These are phyloP conservation scores for Gila robusta DNA, from an alignment of 2,797 vertebrate genomes.

Conservation along the genomic window DNA sequence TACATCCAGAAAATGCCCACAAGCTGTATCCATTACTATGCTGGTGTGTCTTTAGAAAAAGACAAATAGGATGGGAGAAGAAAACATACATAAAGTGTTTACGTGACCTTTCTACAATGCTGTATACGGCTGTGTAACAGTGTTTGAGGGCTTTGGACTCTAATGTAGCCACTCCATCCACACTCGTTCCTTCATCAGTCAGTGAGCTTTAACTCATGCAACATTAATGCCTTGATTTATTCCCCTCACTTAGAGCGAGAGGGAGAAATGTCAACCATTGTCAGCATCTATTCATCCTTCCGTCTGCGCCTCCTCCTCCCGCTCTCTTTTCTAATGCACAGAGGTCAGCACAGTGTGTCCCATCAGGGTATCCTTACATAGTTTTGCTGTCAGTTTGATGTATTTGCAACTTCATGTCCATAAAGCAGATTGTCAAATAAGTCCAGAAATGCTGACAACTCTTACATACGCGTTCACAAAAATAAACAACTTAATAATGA, in stretches of 20 bases:
- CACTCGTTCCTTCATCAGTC: slow-evolving; percentile 42
- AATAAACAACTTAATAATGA: neutral
- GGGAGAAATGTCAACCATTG: slow-evolving; percentile 82
- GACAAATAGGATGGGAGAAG: neutral
- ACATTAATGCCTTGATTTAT: slow-evolving; percentile 86
- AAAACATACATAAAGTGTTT: neutral
- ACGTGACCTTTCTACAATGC: slow-evolving; percentile 25
- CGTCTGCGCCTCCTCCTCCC: slow-evolving; percentile 25
- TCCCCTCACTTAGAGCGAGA: slow-evolving; percentile 73
- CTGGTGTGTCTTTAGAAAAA: neutral
- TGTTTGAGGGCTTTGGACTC: slow-evolving; percentile 13
- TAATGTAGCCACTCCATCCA: slow-evolving; percentile 44
- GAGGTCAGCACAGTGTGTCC: slow-evolving; percentile 59
- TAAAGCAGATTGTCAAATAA: slow-evolving; percentile 33
- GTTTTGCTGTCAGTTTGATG: slow-evolving; percentile 34
- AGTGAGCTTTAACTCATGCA: slow-evolving; percentile 75
- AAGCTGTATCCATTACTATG: neutral
- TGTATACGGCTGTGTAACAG: neutral
- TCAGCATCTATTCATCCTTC: slow-evolving; percentile 57
- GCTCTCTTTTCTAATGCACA: slow-evolving; percentile 65
- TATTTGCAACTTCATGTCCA: slow-evolving; percentile 51
- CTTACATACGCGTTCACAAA: neutral
- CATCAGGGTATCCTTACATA: slow-evolving; percentile 59
- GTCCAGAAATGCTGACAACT: slow-evolving; percentile 23
- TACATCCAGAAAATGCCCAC: neutral